Conservation (phyloP, 2,888 invertebrate species). For the Pomacea canaliculata region DNA sequence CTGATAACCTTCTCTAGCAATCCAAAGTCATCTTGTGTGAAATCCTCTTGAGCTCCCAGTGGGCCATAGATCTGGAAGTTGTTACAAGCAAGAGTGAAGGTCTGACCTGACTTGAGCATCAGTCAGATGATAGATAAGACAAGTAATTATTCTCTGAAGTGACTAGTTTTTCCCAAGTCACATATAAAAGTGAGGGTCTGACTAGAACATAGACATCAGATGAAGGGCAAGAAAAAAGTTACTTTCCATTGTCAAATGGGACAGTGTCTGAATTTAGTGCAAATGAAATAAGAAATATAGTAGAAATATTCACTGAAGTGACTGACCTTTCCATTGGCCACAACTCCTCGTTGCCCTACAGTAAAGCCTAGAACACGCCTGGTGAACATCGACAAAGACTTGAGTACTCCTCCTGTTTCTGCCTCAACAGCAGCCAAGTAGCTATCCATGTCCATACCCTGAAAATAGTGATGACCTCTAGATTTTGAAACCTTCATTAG, state of each 20-base stretch:
- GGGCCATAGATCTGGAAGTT: conserved; percentile 79
- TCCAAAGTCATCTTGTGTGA: conserved; percentile 89
- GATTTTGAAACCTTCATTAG: too few species aligned
- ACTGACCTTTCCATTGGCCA: conserved; percentile 87
- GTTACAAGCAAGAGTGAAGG: not conserved
- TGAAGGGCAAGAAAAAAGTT: too few species aligned
- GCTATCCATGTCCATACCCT: conserved; percentile 71
- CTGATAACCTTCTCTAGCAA: conserved; percentile 78
- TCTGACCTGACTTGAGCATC: too few species aligned
- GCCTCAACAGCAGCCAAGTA: conserved; percentile 59
- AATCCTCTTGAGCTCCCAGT: conserved; percentile 79
- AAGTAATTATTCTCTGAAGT: not conserved
- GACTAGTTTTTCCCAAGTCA: not conserved
- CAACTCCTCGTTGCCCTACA: conserved; percentile 79
- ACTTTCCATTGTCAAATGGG: too few species aligned
- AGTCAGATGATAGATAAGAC: too few species aligned
- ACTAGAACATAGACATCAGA: too few species aligned
- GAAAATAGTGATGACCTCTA: conserved; percentile 10
- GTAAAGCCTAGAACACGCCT: conserved; percentile 80
- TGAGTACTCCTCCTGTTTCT: conserved; percentile 58
- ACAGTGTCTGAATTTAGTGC: too few species aligned
- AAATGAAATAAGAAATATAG: too few species aligned
- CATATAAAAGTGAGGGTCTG: too few species aligned
- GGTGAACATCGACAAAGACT: conserved; percentile 76
- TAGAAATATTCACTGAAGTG: too few species aligned